These are phyloP conservation scores for Trematocara variabile DNA, from an alignment of 2,113 vertebrate species.

Conservation along the genomic window DNA sequence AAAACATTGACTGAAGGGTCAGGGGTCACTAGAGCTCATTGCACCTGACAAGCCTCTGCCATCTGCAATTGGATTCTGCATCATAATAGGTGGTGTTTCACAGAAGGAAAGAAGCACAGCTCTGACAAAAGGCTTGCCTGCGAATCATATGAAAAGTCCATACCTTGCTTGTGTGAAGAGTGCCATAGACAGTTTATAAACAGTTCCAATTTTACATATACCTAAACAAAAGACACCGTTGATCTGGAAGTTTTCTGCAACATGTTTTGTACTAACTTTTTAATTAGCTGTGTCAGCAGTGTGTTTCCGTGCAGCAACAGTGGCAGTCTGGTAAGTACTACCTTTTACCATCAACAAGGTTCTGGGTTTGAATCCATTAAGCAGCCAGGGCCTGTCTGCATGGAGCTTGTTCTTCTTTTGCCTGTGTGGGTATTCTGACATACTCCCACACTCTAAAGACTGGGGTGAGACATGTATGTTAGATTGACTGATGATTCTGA, in stretches of 20 bases:
- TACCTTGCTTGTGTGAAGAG: background rate
- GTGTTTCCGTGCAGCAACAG: background rate
- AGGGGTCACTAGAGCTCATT: conserved; percentile 31
- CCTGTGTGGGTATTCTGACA: background rate
- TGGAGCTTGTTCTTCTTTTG: background rate
- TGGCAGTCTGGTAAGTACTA: background rate
- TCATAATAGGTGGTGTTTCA: conserved; percentile 17
- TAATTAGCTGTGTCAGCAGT: background rate
- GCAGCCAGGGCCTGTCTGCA: background rate
- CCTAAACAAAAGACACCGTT: background rate
- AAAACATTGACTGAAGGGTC: conserved; percentile 11
- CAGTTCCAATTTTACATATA: background rate
- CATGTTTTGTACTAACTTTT: background rate
- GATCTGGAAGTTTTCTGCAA: background rate
- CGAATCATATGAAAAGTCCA: conserved; percentile 7
- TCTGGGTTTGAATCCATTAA: background rate
- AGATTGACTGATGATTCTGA: background rate
- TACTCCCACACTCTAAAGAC: background rate
- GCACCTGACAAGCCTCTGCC: conserved; percentile 30
- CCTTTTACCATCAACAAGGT: background rate
- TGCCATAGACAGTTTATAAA: background rate
- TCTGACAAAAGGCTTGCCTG: conserved; percentile 4
- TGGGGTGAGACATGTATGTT: background rate
- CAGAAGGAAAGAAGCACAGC: background rate
- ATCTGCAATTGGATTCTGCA: conserved; percentile 40